Conservation (phyloP, 2,888 invertebrate species). For the Ecdyonurus torrentis region DNA sequence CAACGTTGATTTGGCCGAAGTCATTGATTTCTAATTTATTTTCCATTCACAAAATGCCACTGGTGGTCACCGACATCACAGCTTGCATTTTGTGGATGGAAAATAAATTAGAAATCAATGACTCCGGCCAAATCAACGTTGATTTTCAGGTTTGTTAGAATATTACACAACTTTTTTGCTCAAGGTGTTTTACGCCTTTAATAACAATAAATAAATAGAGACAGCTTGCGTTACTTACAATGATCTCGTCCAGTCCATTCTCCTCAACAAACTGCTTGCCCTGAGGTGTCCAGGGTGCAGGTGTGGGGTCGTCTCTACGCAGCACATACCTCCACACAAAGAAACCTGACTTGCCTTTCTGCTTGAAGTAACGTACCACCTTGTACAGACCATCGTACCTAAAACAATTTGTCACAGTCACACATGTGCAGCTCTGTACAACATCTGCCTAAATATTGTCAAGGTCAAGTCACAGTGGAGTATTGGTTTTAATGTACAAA, state of each 20-base stretch:
- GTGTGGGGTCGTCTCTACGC: constrained; percentile 55
- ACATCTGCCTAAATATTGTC: neutral
- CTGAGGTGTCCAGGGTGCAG: constrained; percentile 61
- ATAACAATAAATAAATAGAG: constrained; percentile 1
- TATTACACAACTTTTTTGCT: constrained; percentile 13
- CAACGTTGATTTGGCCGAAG: too few species aligned
- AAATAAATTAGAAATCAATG: too few species aligned
- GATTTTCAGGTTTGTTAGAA: neutral
- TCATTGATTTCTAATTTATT: too few species aligned
- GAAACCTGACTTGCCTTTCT: constrained; percentile 58
- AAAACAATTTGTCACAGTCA: too few species aligned
- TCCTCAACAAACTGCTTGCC: constrained; percentile 36
- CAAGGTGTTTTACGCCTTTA: constrained; percentile 16
- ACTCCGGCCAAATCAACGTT: neutral
- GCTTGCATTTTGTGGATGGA: too few species aligned
- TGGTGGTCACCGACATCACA: too few species aligned
- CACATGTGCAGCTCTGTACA: constrained; percentile 12
- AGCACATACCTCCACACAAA: constrained; percentile 64
- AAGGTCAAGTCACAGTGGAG: too few species aligned
- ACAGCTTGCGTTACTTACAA: constrained; percentile 16
- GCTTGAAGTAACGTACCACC: constrained; percentile 66
- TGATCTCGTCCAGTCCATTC: constrained; percentile 29
- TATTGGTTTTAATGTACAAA: too few species aligned
- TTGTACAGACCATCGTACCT: constrained; percentile 80
- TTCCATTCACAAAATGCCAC: too few species aligned